These are phyloP conservation scores for Bolinopsis microptera DNA, from an alignment of 37 sponge, comb jelly and placozoan species.

Conservation along the genomic window DNA sequence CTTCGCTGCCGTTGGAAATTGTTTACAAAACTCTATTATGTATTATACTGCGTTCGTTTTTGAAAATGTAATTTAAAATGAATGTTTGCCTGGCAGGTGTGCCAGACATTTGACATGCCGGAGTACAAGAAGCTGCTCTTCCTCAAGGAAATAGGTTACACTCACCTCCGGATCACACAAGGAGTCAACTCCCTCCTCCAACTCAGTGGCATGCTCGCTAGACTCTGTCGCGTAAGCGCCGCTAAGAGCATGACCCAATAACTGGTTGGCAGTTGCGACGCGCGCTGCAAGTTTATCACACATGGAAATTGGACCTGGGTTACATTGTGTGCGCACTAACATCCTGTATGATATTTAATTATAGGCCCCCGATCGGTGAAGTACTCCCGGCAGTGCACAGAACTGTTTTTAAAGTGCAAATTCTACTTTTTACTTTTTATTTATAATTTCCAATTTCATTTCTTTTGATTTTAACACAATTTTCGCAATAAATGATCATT, in stretches of 20 bases:
- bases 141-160: conserved; percentile 89
- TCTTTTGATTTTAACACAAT: too few relatives aligned
- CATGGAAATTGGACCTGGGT: too few relatives aligned
- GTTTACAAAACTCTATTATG: not conserved
- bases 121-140: conserved; percentile 86
- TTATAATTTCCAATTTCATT: too few relatives aligned
- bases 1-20: not conserved
- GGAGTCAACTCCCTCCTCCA: conserved; percentile 93
- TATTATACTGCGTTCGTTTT: not conserved
- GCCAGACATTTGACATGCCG: conserved; percentile 84
- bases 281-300: too few relatives aligned
- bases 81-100: conserved; percentile 85
- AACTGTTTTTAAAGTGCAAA: too few relatives aligned
- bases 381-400: too few relatives aligned
- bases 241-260: conserved; percentile 18
- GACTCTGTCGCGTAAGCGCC: conserved; percentile 71
- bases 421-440: too few relatives aligned
- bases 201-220: conserved; percentile 89
- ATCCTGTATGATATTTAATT: too few relatives aligned
- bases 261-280: too few relatives aligned
- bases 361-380: too few relatives aligned
- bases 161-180: conserved; percentile 88
- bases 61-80: not conserved
- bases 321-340: too few relatives aligned
- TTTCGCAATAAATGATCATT: too few relatives aligned